Percentiles rank a stretch among this genome's conserved stretches.
phyloP scores from a whole-genome alignment of 2,888 invertebrate species.

The Kryphioiulus occultus region DNA sequence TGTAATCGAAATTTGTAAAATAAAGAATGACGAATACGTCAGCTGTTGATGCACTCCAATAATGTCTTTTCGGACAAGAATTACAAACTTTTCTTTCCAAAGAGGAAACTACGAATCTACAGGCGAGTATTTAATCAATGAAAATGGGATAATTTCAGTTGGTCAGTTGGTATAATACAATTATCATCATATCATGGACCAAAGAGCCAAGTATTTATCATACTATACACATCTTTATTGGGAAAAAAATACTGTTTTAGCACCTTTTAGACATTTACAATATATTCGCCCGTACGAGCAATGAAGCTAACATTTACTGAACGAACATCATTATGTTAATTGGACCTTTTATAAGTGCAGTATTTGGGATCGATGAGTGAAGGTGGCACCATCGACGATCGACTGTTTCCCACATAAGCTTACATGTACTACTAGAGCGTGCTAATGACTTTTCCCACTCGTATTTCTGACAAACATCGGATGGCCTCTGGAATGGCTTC shows the following conservation, averaged over 20 bases:
- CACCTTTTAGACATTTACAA: background rate
- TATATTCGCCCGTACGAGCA: no score
- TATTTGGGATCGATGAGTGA: background rate
- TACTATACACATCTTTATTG: background rate
- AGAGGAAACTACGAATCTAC: no score
- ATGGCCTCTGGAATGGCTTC: slow-evolving; percentile 61
- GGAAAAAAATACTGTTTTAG: slow-evolving; percentile 7
- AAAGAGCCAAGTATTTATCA: no score
- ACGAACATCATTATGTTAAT: background rate
- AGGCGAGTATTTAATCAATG: no score
- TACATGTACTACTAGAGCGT: slow-evolving; percentile 51
- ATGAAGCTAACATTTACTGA: background rate
- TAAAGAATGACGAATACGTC: background rate
- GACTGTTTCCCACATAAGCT: no score
- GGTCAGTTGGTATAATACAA: no score
- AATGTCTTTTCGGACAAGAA: no score
- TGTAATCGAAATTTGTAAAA: background rate
- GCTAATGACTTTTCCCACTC: slow-evolving; percentile 62
- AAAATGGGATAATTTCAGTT: no score
- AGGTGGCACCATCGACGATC: background rate
- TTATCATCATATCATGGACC: no score
- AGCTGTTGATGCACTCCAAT: no score
- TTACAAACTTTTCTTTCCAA: no score
- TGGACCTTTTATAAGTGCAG: background rate
- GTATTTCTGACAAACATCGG: slow-evolving; percentile 58